phyloP scores from a whole-genome alignment of 2,113 vertebrate species.

The Galemys pyrenaicus region DNA sequence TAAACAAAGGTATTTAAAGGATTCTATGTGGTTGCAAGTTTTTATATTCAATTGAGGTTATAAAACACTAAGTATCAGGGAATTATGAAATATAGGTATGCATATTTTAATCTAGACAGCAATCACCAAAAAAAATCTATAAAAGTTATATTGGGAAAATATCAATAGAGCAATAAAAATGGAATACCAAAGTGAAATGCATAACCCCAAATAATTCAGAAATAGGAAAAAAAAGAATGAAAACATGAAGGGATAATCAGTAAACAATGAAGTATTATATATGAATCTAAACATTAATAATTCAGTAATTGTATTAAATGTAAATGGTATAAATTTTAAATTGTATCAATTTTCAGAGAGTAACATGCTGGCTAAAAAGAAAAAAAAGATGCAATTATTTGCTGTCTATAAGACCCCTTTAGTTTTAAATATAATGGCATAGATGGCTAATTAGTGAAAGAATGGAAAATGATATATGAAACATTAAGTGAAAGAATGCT shows the following conservation, averaged over 20 bases:
- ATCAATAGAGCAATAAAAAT: neutral
- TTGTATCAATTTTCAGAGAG: neutral
- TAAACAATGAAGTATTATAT: neutral
- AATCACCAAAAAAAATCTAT: neutral
- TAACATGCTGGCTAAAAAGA: neutral
- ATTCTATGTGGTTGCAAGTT: neutral
- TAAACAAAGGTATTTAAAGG: neutral
- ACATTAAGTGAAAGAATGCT: conserved; percentile 2
- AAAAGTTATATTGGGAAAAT: neutral
- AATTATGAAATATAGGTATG: neutral
- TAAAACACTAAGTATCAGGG: neutral
- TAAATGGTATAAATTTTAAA: neutral
- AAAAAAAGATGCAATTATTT: neutral
- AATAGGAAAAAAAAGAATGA: conserved; percentile 14
- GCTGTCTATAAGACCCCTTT: neutral
- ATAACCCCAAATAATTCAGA: neutral
- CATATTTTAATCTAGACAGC: neutral
- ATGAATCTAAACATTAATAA: neutral
- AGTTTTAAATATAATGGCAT: conserved; percentile 31
- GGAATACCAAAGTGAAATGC: neutral
- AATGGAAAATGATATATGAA: neutral
- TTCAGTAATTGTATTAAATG: neutral
- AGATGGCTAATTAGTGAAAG: neutral
- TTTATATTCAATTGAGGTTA: conserved; percentile 1
- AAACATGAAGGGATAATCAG: neutral